Conservation (phyloP, 2,888 invertebrate genomes). For the Capitulum mitella region DNA sequence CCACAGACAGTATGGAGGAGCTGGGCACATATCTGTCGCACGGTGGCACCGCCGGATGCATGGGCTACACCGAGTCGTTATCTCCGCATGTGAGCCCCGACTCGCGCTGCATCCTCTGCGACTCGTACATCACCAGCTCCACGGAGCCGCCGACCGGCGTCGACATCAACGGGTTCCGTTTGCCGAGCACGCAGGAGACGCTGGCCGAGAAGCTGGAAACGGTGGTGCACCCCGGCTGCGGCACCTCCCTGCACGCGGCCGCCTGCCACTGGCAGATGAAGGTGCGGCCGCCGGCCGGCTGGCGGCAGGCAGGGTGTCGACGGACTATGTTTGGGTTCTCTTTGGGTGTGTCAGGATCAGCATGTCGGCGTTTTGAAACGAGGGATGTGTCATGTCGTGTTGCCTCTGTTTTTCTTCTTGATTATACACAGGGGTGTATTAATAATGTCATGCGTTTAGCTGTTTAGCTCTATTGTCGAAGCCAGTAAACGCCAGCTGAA, state of each 20-base stretch:
- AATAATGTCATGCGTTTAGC: too few relatives aligned
- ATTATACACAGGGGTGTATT: too few relatives aligned
- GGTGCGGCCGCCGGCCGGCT: neutral
- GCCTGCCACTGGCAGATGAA: conserved; percentile 12
- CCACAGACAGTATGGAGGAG: conserved; percentile 8
- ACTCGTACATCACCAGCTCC: conserved; percentile 24
- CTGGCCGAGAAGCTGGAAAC: conserved; percentile 25
- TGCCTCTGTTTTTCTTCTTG: too few relatives aligned
- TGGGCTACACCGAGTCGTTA: conserved; percentile 4
- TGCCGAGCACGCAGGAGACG: conserved; percentile 26
- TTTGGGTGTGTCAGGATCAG: neutral
- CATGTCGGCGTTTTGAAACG: neutral
- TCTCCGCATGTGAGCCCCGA: conserved; percentile 1
- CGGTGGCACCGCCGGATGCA: neutral
- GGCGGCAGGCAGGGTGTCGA: neutral
- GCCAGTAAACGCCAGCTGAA: too few relatives aligned
- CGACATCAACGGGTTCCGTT: conserved; percentile 25
- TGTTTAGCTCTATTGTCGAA: too few relatives aligned
- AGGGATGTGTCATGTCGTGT: too few relatives aligned
- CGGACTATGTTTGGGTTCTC: neutral
- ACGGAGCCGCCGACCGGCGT: conserved; percentile 22
- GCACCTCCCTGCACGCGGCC: conserved; percentile 18
- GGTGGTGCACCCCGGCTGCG: conserved; percentile 5
- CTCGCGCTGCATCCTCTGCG: conserved; percentile 25
- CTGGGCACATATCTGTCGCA: conserved; percentile 22